Evolutionary conservation across 2,888 invertebrate species (phyloP), one percentile per base, ranked within the genome.

Genomic region (Tortricodes alternella): DNA sequence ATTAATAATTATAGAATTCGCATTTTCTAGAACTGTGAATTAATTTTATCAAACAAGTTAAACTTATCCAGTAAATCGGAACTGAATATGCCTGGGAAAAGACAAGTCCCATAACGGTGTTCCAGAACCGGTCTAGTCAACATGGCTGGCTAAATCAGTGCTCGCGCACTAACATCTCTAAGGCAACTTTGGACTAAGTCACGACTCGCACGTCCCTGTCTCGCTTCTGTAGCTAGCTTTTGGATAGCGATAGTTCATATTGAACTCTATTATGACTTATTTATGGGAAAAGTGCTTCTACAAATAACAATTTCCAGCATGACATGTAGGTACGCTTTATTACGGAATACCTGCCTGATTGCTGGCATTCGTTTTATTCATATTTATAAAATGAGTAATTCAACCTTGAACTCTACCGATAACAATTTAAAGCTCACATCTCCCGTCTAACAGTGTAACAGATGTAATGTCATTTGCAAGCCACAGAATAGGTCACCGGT

Each of bases 401-500:
- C 11, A 13, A 13, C 13, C 13, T 34, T 34, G 13, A 34, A 34
- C 34, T 13, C 34, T 7, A 13, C 1, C 13, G 15, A 7, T n/a
- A 11, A 13, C 34, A 11, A 13, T 1, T n/a, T 34, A 34, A 34
- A 34, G 13, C 6, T 34, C 13, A 21, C 7, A 8, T 41, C 8
- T 13, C 9, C 9, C 5, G 29, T 11, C n/a, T 29, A 29, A 5
- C 11, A 29, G n/a, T 11, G 29, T n/a, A 8, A 41, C 24, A 8
- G 43, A 18, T 44, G 16, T 9, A 15, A 41, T 43, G 43, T 18
- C 18, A 29, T 44, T 11, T 44, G 44, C 7, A 18, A 11, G 11
- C 44, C 18, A 18, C 29, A 41, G 59, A 44, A 59, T 58, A 68
- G 74, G 70, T 69, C 74, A 63, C 48, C 62, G 63, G 74, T 76